Percentiles rank a stretch among this genome's conserved stretches.
Evolutionary conservation across 2,888 invertebrate species (phyloP).

Genomic region (Ennomos fuscantarius): DNA sequence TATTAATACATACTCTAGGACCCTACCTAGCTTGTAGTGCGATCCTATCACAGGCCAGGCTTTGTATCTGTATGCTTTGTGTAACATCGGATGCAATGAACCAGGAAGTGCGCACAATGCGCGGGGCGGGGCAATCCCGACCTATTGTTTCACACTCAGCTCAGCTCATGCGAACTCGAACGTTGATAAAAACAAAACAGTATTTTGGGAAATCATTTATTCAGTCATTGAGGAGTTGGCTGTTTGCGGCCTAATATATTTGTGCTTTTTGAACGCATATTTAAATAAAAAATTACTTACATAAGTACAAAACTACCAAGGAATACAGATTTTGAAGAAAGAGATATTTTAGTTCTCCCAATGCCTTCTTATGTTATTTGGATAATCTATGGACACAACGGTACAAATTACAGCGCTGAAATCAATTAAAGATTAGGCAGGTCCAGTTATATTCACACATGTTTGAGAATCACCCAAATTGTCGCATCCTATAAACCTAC

Average conservation of each 20-base stretch:
- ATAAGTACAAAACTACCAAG: slow-evolving; percentile 11
- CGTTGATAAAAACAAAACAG: neutral
- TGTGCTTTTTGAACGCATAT: no score
- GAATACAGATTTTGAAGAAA: no score
- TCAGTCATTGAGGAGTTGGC: no score
- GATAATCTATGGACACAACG: slow-evolving; percentile 11
- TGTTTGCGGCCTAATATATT: no score
- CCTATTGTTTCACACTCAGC: slow-evolving; percentile 41
- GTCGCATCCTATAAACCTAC: slow-evolving; percentile 54
- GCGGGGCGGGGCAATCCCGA: slow-evolving; percentile 39
- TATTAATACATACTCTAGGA: no score
- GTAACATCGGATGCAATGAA: slow-evolving; percentile 45
- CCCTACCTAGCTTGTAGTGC: neutral
- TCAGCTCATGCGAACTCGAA: slow-evolving; percentile 10
- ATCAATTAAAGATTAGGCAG: no score
- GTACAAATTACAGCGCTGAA: no score
- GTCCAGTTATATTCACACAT: no score
- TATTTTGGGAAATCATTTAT: no score
- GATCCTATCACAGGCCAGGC: slow-evolving; percentile 10
- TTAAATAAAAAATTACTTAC: neutral
- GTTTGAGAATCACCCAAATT: slow-evolving; percentile 12
- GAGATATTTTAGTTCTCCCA: no score
- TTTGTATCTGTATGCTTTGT: slow-evolving; percentile 10
- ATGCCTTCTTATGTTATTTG: neutral
- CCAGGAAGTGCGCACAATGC: slow-evolving; percentile 49